A percentile compares a stretch with the other conserved stretches of the same genome.
Evolutionary conservation across 2,113 vertebrate genomes (phyloP).

Genomic region (Pavo muticus): DNA sequence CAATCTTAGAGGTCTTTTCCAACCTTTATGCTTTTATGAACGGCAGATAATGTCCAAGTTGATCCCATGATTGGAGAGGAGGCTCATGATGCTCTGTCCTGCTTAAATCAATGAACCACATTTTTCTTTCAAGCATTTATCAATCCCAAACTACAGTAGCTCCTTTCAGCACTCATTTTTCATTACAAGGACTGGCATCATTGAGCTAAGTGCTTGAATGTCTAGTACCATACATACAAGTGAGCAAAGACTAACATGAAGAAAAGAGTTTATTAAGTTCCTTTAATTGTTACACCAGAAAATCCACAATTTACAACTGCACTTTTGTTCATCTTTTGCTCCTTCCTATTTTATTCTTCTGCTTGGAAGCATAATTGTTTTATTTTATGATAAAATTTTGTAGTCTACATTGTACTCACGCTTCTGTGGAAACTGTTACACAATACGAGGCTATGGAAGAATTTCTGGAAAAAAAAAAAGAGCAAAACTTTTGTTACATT

Average conservation of each 20-base stretch:
- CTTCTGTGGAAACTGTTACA: not conserved
- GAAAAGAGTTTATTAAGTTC: not conserved
- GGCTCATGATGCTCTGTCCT: not conserved
- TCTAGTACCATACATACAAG: not conserved
- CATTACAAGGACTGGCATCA: not conserved
- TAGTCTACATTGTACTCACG: not conserved
- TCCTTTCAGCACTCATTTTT: not conserved
- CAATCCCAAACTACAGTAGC: not conserved
- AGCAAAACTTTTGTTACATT: not conserved
- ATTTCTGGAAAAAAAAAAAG: not conserved
- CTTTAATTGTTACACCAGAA: not conserved
- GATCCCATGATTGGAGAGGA: not conserved
- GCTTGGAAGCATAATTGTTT: conserved; percentile 6
- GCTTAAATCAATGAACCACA: not conserved
- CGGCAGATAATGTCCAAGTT: not conserved
- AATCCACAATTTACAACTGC: not conserved
- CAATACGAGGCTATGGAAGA: not conserved
- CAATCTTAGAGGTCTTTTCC: too few relatives aligned
- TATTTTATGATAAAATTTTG: not conserved
- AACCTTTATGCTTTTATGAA: too few relatives aligned
- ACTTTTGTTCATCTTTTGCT: not conserved
- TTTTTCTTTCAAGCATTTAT: not conserved
- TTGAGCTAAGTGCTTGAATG: not conserved
- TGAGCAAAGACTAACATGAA: not conserved
- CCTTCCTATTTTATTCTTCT: not conserved